A percentile compares a stretch with the other conserved stretches of the same genome.
Evolutionary conservation across 2,888 invertebrate species (phyloP).

Genomic region (Nomada ferruginata): DNA sequence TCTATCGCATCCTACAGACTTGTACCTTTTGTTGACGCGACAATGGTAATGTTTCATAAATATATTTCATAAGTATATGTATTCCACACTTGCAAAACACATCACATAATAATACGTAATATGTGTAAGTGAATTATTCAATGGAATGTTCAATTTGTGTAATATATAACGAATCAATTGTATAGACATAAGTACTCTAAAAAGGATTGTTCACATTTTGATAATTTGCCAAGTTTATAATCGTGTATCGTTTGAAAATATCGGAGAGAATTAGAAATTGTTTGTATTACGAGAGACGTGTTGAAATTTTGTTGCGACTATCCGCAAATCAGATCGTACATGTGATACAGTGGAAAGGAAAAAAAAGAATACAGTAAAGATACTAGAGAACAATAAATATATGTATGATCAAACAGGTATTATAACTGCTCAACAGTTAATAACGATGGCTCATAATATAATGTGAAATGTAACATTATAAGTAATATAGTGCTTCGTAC

Average conservation of each 20-base stretch:
- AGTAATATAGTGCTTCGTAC: constrained; percentile 44
- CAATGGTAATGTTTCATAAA: constrained; percentile 34
- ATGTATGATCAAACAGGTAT: constrained; percentile 39
- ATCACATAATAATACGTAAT: constrained; percentile 41
- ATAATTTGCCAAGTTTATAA: constrained; percentile 38
- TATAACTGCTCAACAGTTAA: constrained; percentile 22
- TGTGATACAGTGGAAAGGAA: not conserved
- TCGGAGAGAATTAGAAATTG: constrained; percentile 13
- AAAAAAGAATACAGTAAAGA: constrained; percentile 3
- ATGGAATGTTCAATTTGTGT: constrained; percentile 19
- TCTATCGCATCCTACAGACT: constrained; percentile 34
- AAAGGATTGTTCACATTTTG: constrained; percentile 35
- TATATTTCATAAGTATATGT: constrained; percentile 39
- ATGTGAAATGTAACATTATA: constrained; percentile 52
- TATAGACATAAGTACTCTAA: constrained; percentile 48
- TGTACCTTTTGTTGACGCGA: constrained; percentile 40
- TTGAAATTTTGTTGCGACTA: not conserved
- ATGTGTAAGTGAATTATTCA: constrained; percentile 24
- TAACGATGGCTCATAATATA: constrained; percentile 27
- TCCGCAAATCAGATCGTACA: constrained; percentile 17
- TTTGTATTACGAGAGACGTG: not conserved
- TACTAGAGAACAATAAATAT: constrained; percentile 34
- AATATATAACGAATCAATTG: constrained; percentile 46
- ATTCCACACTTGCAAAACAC: constrained; percentile 34
- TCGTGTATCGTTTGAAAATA: constrained; percentile 22